Percentiles rank a stretch among this genome's conserved stretches.
phyloP scores from a whole-genome alignment of 2,888 invertebrate genomes.

The Netelia virgata region DNA sequence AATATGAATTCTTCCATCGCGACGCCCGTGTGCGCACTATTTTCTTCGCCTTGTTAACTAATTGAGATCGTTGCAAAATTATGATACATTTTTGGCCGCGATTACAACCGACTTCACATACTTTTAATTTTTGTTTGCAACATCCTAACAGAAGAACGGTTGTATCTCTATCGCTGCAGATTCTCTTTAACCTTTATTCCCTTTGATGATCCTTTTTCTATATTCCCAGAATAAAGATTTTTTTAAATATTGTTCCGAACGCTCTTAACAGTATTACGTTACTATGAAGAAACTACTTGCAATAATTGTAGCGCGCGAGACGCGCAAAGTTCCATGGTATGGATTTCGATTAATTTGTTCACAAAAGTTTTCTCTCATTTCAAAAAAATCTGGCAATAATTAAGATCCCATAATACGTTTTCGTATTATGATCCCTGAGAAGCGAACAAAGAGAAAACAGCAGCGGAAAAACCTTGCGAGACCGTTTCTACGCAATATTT shows the following conservation, averaged over 20 bases:
- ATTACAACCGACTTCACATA: neutral
- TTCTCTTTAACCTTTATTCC: neutral
- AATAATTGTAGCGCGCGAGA: constrained; percentile 54
- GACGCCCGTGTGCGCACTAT: constrained; percentile 3
- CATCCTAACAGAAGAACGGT: neutral
- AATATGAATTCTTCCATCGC: constrained; percentile 50
- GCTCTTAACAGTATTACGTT: constrained; percentile 74
- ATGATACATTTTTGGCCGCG: constrained; percentile 13
- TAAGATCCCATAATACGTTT: neutral
- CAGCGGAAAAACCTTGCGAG: neutral
- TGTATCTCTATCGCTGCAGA: constrained; percentile 48
- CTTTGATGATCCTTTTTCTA: constrained; percentile 5
- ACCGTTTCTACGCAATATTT: neutral
- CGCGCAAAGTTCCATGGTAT: constrained; percentile 29
- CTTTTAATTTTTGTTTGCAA: neutral
- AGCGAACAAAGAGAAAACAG: neutral
- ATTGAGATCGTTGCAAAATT: neutral
- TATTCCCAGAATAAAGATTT: constrained; percentile 18
- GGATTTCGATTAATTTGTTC: constrained; percentile 24
- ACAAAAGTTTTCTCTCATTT: constrained; percentile 4
- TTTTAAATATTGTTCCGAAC: constrained; percentile 20
- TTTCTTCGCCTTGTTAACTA: neutral
- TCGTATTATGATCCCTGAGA: neutral
- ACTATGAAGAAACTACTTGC: constrained; percentile 59
- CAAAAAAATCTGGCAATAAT: neutral